A percentile compares a stretch with the other conserved stretches of the same genome.
phyloP scores from a whole-genome alignment of 2,797 vertebrate species.

The Clarias platycephalus region DNA sequence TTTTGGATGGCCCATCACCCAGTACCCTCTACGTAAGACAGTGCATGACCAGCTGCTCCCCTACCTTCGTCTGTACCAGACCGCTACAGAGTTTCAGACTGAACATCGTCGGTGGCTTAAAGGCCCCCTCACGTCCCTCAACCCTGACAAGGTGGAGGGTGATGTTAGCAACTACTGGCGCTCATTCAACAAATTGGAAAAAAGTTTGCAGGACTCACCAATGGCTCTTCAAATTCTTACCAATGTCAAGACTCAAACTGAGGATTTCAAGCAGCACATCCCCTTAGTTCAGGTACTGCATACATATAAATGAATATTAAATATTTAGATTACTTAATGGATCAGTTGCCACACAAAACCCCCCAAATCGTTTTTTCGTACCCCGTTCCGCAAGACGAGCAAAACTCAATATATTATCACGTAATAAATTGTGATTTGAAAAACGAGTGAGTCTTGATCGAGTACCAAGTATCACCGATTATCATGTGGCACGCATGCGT shows the following conservation, averaged over 20 bases:
- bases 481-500: too few species aligned
- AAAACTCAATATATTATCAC: too few species aligned
- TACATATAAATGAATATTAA: background rate
- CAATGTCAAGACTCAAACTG: slow-evolving; percentile 75
- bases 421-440: too few species aligned
- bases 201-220: slow-evolving; percentile 74
- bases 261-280: slow-evolving; percentile 80
- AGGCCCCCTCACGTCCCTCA: slow-evolving; percentile 76
- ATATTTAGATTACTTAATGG: background rate
- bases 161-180: slow-evolving; percentile 81
- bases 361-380: too few species aligned
- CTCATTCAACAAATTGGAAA: slow-evolving; percentile 83
- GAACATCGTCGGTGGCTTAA: slow-evolving; percentile 77
- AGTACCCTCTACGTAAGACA: slow-evolving; percentile 82
- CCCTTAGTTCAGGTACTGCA: slow-evolving; percentile 78
- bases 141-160: slow-evolving; percentile 80
- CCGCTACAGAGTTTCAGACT: slow-evolving; percentile 73
- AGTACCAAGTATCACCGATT: too few species aligned
- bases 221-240: slow-evolving; percentile 74
- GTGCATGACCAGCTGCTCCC: slow-evolving; percentile 79
- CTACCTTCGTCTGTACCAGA: slow-evolving; percentile 83
- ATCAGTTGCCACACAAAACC: background rate
- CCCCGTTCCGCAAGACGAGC: too few species aligned
- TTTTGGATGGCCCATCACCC: slow-evolving; percentile 79
- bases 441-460: too few species aligned